Evolutionary conservation across 2,113 vertebrate genomes (phyloP), one percentile per base, ranked within the genome.

Genomic region (Ondatra zibethicus): DNA sequence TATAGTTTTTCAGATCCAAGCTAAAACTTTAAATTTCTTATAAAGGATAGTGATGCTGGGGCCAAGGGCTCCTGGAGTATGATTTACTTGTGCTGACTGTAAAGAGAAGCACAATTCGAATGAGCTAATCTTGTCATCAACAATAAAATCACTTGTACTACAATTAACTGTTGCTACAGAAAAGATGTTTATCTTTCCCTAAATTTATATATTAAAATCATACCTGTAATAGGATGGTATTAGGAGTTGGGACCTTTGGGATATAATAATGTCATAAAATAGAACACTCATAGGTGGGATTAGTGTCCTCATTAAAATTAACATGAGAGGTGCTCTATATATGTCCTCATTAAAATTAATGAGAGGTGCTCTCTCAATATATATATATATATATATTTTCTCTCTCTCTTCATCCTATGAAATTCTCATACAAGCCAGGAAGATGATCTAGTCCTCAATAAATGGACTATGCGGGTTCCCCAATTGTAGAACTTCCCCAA

Each of bases 1-100:
- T 72, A 50, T 39, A 65, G 23, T 7, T 92, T 88, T 85, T 91
- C 47, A 94, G 25, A 42, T 68, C 90, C 39, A 91, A 85, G 36
- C 19, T 42, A 90, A 91, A 88, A 14, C 45, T 96, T 87, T 95
- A 89, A 42, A 91, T 85, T 85, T 94, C 29, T 84, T 78, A n/a
- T 63, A 88, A 16, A 39, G 85, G 19, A 3, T 91, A 77, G 72
- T 66, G 78, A 96, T 92, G 25, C 31, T 47, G 52, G 81, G 9
- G 39, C 87, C 70, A 65, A 91, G 77, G 70, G 33, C n/a, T 77
- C 85, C 84, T 89, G 58, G 66, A 25, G 52, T 66, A 27, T 86
- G 63, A 70, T 13, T 73, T 65, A 68, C 75, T 84, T 68, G 63
- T 50, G 3, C 50, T 61, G 12, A 91, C 85, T 92, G 58, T 90